Conservation (phyloP, 2,113 vertebrate species). For the Muntiacus muntjak region DNA sequence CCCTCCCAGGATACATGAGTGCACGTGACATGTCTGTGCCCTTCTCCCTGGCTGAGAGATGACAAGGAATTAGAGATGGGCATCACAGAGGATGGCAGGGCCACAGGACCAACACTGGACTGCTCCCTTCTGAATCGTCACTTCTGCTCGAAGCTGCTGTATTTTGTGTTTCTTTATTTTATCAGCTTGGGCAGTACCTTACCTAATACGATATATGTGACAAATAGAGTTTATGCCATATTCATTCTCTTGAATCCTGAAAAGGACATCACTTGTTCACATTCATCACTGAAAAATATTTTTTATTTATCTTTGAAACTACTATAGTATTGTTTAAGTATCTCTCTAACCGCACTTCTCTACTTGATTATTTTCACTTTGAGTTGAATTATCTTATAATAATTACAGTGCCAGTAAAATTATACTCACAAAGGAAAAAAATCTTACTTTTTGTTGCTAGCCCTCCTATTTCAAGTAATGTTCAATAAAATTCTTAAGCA, state of each 20-base stretch:
- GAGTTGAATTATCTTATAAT: neutral
- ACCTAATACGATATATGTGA: neutral
- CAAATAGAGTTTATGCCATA: neutral
- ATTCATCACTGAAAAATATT: neutral
- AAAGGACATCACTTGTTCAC: neutral
- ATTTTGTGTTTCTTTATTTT: neutral
- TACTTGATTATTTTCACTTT: slow-evolving; percentile 27
- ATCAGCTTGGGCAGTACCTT: neutral
- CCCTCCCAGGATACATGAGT: neutral
- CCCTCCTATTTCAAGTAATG: neutral
- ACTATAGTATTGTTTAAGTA: neutral
- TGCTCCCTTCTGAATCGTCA: neutral
- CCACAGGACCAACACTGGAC: neutral
- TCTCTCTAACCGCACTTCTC: neutral
- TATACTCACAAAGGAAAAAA: neutral
- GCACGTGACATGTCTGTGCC: fast-evolving
- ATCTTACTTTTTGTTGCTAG: neutral
- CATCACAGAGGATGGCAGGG: neutral
- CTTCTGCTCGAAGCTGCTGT: neutral
- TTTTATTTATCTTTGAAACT: neutral
- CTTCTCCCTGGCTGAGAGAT: neutral
- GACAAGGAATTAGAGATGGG: neutral
- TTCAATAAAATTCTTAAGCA: neutral
- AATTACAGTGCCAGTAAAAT: neutral
- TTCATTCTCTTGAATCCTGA: neutral